Conservation (phyloP, 1,140 invertebrate species). For the Mylabris phalerata region DNA sequence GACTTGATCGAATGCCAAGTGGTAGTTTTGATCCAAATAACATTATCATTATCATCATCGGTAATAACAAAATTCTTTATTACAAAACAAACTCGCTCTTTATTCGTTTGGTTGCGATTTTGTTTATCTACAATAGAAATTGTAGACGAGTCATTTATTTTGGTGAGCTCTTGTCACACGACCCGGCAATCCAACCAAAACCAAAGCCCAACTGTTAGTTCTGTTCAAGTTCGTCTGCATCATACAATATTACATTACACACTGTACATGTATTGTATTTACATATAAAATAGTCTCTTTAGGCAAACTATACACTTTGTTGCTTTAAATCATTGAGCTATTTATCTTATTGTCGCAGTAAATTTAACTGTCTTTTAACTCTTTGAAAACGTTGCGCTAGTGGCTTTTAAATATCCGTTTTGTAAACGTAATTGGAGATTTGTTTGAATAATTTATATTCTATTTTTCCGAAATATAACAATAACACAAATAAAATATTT, state of each 20-base stretch:
- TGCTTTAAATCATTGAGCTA: slow-evolving; percentile 12
- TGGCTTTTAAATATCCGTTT: slow-evolving; percentile 16
- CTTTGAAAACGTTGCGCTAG: slow-evolving; percentile 16
- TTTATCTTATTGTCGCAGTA: slow-evolving; percentile 27
- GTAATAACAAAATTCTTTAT: no score
- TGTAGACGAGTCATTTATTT: slow-evolving; percentile 9
- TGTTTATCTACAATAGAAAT: no score
- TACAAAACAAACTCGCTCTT: no score
- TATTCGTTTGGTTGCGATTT: no score
- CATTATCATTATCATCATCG: no score
- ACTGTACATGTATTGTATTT: neutral
- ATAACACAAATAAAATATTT: no score
- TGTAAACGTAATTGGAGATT: slow-evolving; percentile 22
- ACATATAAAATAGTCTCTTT: slow-evolving; percentile 20
- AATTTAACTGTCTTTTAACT: slow-evolving; percentile 19
- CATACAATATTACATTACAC: slow-evolving; percentile 28
- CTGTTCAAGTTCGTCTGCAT: slow-evolving; percentile 11
- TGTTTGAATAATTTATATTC: slow-evolving; percentile 19
- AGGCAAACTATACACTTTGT: slow-evolving; percentile 16
- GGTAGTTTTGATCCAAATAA: no score
- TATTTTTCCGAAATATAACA: neutral
- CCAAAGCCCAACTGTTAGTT: no score
- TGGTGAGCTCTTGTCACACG: slow-evolving; percentile 2
- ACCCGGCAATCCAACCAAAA: no score
- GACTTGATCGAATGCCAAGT: no score